These are phyloP conservation scores for Cephalopholis sonnerati DNA, from an alignment of 2,113 vertebrate species.

Conservation along the genomic window DNA sequence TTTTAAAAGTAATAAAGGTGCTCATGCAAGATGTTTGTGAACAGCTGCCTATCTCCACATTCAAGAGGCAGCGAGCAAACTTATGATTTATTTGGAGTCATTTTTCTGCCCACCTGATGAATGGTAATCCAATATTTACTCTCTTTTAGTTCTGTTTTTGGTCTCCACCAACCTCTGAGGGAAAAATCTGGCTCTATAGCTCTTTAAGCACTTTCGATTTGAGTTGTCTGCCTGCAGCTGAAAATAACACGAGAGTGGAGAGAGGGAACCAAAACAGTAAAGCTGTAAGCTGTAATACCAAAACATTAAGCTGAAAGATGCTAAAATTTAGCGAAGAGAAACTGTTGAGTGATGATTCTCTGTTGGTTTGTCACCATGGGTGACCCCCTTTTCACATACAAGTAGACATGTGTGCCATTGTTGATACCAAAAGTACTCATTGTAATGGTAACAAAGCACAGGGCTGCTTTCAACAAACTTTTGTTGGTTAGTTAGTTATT, in stretches of 20 bases:
- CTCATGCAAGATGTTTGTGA: not conserved
- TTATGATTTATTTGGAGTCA: not conserved
- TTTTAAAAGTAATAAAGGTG: not conserved
- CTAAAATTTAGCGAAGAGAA: not conserved
- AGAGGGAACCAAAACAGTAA: not conserved
- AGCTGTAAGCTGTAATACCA: too few species aligned
- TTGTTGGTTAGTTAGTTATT: not conserved
- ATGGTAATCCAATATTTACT: not conserved
- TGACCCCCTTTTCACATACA: not conserved
- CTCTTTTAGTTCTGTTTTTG: not conserved
- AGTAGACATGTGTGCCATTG: not conserved
- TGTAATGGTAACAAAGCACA: not conserved
- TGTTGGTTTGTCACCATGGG: not conserved
- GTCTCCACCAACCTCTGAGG: not conserved
- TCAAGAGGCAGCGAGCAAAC: not conserved
- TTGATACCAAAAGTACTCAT: not conserved
- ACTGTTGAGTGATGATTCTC: not conserved
- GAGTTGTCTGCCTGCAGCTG: not conserved
- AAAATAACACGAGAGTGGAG: not conserved
- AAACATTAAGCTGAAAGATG: not conserved
- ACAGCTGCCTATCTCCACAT: not conserved
- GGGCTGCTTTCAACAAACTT: not conserved
- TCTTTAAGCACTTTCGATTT: too few species aligned
- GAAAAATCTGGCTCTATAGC: too few species aligned
- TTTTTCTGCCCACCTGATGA: not conserved